Percentiles rank a stretch among this genome's conserved stretches.
Conservation (phyloP, 2,113 vertebrate species). For the Electrona antarctica region DNA sequence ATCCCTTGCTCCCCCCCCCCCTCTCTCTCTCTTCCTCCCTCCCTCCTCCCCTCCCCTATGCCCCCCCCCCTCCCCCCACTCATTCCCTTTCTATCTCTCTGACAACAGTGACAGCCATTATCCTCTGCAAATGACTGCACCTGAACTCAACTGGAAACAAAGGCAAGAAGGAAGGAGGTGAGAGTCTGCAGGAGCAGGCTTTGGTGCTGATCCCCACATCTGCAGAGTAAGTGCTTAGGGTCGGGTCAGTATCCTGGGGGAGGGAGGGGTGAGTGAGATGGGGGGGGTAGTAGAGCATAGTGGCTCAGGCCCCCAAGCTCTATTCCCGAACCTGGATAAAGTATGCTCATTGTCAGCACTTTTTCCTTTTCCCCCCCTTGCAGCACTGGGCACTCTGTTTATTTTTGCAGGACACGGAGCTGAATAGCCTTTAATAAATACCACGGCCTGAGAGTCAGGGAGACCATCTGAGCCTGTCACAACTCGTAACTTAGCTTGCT, state of each 20-base stretch:
- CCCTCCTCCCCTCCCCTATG: neutral
- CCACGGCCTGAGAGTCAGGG: slow-evolving; percentile 68
- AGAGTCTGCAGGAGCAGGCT: slow-evolving; percentile 34
- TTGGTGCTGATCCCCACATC: slow-evolving; percentile 10
- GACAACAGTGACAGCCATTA: slow-evolving; percentile 51
- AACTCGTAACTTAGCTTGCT: slow-evolving; percentile 75
- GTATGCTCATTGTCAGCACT: slow-evolving; percentile 80
- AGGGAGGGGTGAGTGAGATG: neutral
- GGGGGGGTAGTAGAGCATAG: neutral
- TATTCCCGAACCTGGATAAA: slow-evolving; percentile 72
- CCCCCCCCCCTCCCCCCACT: slow-evolving; percentile 11
- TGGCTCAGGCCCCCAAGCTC: slow-evolving; percentile 51
- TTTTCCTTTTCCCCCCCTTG: slow-evolving; percentile 40
- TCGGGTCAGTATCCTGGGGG: too few species aligned
- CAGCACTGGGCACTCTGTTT: slow-evolving; percentile 78
- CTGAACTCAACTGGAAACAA: slow-evolving; percentile 72
- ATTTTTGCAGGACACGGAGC: slow-evolving; percentile 77
- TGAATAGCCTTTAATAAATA: slow-evolving; percentile 82
- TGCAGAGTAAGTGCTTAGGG: slow-evolving; percentile 34
- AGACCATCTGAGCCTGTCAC: slow-evolving; percentile 80
- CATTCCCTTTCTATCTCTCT: slow-evolving; percentile 24
- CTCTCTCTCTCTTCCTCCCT: slow-evolving; percentile 35
- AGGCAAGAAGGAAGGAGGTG: slow-evolving; percentile 25
- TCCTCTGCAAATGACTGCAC: slow-evolving; percentile 69
- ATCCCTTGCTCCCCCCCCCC: slow-evolving; percentile 23